Percentiles rank a stretch among this genome's conserved stretches.
Conservation (phyloP, 2,888 invertebrate species). For the Spodoptera littoralis region DNA sequence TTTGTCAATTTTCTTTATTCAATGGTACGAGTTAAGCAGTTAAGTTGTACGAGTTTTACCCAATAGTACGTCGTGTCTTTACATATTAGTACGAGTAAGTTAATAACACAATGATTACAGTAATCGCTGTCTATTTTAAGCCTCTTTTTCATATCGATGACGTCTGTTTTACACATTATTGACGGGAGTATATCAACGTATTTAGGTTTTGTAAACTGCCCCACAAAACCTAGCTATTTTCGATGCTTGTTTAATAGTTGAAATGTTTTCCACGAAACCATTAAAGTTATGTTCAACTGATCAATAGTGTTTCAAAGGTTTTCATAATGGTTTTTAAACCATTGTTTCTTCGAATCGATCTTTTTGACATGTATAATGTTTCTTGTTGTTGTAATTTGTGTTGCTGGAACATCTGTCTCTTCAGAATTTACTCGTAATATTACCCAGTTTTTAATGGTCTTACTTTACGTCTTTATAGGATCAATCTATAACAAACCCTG, state of each 20-base stretch:
- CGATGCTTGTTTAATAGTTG: background rate
- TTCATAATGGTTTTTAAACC: slow-evolving; percentile 1
- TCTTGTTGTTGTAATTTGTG: too few species aligned
- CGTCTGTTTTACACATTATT: slow-evolving; percentile 8
- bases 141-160: background rate
- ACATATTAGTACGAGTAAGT: too few species aligned
- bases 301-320: background rate
- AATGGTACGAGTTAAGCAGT: too few species aligned
- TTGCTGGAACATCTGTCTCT: too few species aligned
- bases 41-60: too few species aligned
- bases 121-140: slow-evolving; percentile 4
- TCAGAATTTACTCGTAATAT: too few species aligned
- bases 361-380: too few species aligned
- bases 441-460: too few species aligned
- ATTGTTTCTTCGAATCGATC: slow-evolving; percentile 3
- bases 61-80: too few species aligned
- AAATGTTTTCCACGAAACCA: slow-evolving; percentile 12
- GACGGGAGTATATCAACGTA: slow-evolving; percentile 3
- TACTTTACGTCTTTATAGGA: background rate
- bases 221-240: slow-evolving; percentile 13
- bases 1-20: too few species aligned
- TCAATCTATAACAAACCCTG: slow-evolving; percentile 24
- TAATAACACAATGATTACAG: background rate
- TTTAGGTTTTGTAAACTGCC: slow-evolving; percentile 27
- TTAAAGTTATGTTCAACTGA: slow-evolving; percentile 4